Evolutionary conservation across 2,797 vertebrate species (phyloP), one percentile per base, ranked within the genome.

Genomic region (Onychomys torridus): DNA sequence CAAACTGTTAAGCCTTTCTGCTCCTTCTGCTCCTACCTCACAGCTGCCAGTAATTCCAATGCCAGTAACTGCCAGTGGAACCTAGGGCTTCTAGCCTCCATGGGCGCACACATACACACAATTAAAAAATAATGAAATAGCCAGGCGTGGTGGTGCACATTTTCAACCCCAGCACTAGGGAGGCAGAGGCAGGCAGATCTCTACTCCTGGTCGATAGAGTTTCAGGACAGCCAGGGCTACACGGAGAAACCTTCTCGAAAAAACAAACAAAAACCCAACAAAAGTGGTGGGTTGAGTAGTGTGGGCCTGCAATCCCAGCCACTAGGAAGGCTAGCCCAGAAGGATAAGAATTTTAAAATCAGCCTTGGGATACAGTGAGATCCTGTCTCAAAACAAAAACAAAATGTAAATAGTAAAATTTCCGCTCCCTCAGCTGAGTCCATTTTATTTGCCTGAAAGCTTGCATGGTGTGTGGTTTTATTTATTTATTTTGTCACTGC

Each of bases 381-480:
- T 25, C 37, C 2, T 40, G 55, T 29, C n/a, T 61, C 55, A 23
- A 25, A 59, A 75, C 49, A 49, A 55, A 84, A 71, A 11, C 67
- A 59, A 37, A 61, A 43, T 23, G 19, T 46, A 63, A 43, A 40
- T 19, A 21, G 16, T 57, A 75, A 43, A 49, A 67, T 43, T 17
- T 32, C 17, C 25, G n/a, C 37, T 23, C 29, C 14, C 46, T 67
- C 61, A 2, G 3, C 63, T 55, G 55, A 59, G 95, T 92, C 88
- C 46, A 17, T 93, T 88, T 73, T 63, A 88, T 90, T 91, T 86
- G 76, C 32, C 49, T 65, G 40, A 61, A 63, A 82, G 61, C 86
- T 87, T 83, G 46, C 3, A 10, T 13, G 85, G 78, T 40, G 90
- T 84, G 89, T 55, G 55, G n/a, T 59, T 71, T 40, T 9, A 78